A percentile compares a stretch with the other conserved stretches of the same genome.
Conservation (phyloP, 2,113 vertebrate genomes). For the Plecturocebus donacophilus region DNA sequence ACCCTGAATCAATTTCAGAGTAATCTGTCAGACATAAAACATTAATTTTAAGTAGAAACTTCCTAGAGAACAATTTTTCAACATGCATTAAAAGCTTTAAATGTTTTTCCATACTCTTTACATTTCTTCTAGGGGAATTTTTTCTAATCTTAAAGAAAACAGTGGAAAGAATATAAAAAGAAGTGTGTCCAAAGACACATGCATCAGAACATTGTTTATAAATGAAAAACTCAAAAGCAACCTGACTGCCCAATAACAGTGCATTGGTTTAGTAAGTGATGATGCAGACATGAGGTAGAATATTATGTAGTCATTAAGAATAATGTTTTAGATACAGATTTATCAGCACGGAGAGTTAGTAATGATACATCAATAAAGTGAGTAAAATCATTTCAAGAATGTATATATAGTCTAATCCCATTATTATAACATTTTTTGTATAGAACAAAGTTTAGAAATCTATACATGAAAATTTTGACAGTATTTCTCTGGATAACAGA, state of each 20-base stretch:
- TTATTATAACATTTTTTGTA: neutral
- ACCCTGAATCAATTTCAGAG: neutral
- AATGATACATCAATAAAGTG: neutral
- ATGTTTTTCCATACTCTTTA: neutral
- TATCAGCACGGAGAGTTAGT: neutral
- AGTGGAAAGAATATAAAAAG: neutral
- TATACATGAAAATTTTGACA: neutral
- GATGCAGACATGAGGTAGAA: neutral
- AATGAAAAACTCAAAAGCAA: neutral
- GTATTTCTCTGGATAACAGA: neutral
- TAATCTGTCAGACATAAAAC: neutral
- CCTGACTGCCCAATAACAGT: neutral
- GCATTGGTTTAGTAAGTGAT: neutral
- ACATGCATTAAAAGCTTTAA: neutral
- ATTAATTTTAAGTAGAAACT: neutral
- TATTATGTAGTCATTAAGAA: neutral
- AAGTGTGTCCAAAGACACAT: neutral
- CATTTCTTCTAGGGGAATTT: neutral
- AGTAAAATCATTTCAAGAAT: neutral
- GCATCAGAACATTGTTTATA: neutral
- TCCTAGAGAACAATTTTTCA: neutral
- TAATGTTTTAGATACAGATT: neutral
- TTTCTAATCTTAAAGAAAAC: neutral
- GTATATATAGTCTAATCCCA: neutral
- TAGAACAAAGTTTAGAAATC: neutral